phyloP scores from a whole-genome alignment of 2,113 vertebrate species.

The Tringa solitaria region DNA sequence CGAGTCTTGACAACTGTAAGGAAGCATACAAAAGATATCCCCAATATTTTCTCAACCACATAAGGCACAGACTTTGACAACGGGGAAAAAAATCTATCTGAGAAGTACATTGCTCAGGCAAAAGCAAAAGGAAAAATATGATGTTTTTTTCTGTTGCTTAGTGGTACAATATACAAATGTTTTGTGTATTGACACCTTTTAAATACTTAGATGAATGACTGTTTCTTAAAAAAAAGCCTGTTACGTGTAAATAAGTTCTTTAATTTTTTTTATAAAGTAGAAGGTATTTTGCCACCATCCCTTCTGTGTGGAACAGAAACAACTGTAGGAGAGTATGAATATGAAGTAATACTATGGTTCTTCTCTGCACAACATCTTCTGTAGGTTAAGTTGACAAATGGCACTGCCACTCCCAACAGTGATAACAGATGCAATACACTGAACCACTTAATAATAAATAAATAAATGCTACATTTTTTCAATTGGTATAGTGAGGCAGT shows the following conservation, averaged over 20 bases:
- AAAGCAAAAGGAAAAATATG: not conserved
- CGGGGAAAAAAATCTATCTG: not conserved
- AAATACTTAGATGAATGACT: not conserved
- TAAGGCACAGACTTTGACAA: not conserved
- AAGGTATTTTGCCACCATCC: not conserved
- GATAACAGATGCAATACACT: slow-evolving; percentile 13
- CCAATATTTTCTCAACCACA: not conserved
- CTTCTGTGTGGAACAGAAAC: not conserved
- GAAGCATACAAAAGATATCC: not conserved
- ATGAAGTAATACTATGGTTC: not conserved
- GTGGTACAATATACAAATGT: not conserved
- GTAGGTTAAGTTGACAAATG: slow-evolving; percentile 12
- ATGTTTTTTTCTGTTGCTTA: not conserved
- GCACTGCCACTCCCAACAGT: not conserved
- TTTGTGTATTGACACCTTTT: not conserved
- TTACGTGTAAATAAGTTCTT: not conserved
- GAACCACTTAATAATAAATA: slow-evolving; percentile 13
- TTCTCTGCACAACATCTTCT: not conserved
- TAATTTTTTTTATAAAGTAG: not conserved
- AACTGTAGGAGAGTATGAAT: not conserved
- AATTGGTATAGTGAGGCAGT: not conserved
- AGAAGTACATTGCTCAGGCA: not conserved
- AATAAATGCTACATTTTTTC: slow-evolving; percentile 20
- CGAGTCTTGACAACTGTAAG: not conserved
- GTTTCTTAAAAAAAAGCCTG: not conserved